A percentile compares a stretch with the other conserved stretches of the same genome.
phyloP scores from a whole-genome alignment of 2,113 vertebrate genomes.

The Cettia cetti region DNA sequence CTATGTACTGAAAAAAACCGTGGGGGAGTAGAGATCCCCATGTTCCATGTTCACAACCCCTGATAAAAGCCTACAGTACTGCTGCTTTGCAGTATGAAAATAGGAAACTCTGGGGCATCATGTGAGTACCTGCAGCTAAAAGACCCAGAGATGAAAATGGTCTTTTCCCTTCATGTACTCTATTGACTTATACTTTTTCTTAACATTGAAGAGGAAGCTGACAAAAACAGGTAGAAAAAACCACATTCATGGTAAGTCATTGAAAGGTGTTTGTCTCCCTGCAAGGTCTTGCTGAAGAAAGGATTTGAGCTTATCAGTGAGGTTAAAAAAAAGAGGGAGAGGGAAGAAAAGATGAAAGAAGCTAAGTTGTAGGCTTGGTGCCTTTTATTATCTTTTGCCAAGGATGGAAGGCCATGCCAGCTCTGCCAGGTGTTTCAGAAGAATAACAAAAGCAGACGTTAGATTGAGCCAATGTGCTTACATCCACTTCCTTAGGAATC shows the following conservation, averaged over 20 bases:
- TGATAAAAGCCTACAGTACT: not conserved
- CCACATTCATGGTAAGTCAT: accelerated
- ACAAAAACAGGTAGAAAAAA: not conserved
- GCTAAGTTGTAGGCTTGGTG: not conserved
- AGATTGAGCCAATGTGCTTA: not conserved
- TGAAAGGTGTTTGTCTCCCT: not conserved
- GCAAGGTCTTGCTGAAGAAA: not conserved
- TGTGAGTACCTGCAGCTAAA: not conserved
- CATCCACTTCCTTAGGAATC: not conserved
- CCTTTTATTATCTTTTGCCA: conserved; percentile 10
- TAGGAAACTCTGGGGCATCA: not conserved
- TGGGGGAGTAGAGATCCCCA: not conserved
- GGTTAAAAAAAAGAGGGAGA: accelerated
- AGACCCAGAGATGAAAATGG: not conserved
- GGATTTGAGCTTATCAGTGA: not conserved
- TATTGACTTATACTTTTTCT: not conserved
- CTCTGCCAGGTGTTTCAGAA: conserved; percentile 29
- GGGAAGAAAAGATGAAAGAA: not conserved
- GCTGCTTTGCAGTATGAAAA: not conserved
- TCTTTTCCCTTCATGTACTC: not conserved
- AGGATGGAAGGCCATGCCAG: not conserved
- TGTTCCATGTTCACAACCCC: accelerated
- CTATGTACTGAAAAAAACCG: not conserved
- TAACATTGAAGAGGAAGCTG: not conserved
- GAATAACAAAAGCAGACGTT: not conserved